A percentile compares a stretch with the other conserved stretches of the same genome.
These are phyloP conservation scores for Cydia amplana DNA, from an alignment of 1,140 invertebrate genomes.

Conservation along the genomic window DNA sequence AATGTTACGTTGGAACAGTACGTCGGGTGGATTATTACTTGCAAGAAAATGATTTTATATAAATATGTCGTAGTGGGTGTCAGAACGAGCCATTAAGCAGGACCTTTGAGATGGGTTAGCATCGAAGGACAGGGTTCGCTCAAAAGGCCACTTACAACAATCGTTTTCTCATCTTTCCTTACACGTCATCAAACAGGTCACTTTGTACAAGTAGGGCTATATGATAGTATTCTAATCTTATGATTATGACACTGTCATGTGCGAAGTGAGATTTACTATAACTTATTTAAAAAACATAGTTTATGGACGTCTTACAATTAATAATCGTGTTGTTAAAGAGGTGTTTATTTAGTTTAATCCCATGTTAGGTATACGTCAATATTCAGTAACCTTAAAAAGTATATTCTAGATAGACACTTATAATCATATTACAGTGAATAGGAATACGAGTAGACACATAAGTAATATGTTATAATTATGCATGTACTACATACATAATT, in stretches of 20 bases:
- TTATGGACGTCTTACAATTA: no score
- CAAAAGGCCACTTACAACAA: constrained; percentile 56
- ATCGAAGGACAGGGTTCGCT: constrained; percentile 37
- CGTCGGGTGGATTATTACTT: background rate
- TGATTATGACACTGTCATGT: background rate
- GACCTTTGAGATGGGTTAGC: constrained; percentile 59
- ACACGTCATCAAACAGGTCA: constrained; percentile 55
- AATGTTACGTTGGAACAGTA: background rate
- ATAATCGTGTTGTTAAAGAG: no score
- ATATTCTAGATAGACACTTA: no score
- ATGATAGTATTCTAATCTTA: constrained; percentile 7
- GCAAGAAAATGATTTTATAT: constrained; percentile 27
- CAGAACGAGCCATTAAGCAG: constrained; percentile 59
- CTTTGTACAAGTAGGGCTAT: constrained; percentile 35
- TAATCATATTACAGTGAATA: no score
- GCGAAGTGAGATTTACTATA: background rate
- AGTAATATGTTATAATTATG: background rate
- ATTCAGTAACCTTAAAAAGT: no score
- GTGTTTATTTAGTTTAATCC: no score
- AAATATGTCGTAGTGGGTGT: constrained; percentile 34
- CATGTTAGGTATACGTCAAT: no score
- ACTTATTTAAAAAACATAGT: no score
- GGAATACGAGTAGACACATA: background rate
- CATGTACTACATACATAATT: no score
- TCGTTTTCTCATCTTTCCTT: constrained; percentile 64